Percentiles rank a stretch among this genome's conserved stretches.
Evolutionary conservation across 2,113 vertebrate genomes (phyloP).

Genomic region (Nibea albiflora): DNA sequence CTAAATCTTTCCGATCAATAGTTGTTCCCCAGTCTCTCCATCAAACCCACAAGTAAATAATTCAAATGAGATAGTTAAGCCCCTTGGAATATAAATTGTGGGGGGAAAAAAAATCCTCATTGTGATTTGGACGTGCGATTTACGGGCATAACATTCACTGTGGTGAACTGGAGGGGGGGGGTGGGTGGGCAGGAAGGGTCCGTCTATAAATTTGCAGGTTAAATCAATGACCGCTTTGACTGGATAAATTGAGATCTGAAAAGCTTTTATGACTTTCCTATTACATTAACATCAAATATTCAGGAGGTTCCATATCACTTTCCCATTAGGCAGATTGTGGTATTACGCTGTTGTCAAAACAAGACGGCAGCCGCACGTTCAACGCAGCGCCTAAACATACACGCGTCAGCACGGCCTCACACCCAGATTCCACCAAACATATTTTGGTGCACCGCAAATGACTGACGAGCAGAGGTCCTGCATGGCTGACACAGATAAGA

Average conservation of each 20-base stretch:
- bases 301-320: slow-evolving; percentile 66
- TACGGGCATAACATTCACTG: slow-evolving; percentile 51
- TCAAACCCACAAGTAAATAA: slow-evolving; percentile 82
- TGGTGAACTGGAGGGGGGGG: slow-evolving; percentile 32
- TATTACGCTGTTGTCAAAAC: slow-evolving; percentile 55
- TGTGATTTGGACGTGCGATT: slow-evolving; percentile 67
- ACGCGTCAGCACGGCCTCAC: not conserved
- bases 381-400: not conserved
- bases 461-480: slow-evolving; percentile 71
- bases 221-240: slow-evolving; percentile 75
- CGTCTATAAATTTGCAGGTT: slow-evolving; percentile 73
- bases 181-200: slow-evolving; percentile 20
- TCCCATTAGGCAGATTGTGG: slow-evolving; percentile 54
- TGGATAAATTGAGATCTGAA: slow-evolving; percentile 77
- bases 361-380: slow-evolving; percentile 38
- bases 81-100: slow-evolving; percentile 75
- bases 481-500: slow-evolving; percentile 78
- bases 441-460: slow-evolving; percentile 41
- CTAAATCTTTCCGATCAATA: slow-evolving; percentile 83
- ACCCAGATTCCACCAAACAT: slow-evolving; percentile 25
- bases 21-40: slow-evolving; percentile 72
- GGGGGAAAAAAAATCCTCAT: slow-evolving; percentile 57
- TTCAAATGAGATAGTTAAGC: slow-evolving; percentile 83
- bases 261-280: slow-evolving; percentile 75
- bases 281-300: slow-evolving; percentile 82